Conservation (phyloP, 2,113 vertebrate genomes). For the Chunga burmeisteri region DNA sequence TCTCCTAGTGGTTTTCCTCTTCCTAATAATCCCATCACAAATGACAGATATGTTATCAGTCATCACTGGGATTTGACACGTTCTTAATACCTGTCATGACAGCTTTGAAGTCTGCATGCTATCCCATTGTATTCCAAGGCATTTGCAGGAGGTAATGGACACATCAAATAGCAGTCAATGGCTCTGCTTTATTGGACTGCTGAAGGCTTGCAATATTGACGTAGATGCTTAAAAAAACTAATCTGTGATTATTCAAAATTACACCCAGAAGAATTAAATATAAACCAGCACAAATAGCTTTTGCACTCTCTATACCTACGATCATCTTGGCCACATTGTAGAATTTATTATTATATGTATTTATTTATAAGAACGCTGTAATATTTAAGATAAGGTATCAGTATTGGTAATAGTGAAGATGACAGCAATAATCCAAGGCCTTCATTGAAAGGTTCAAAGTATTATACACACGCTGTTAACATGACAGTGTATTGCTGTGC, state of each 20-base stretch:
- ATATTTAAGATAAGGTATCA: background rate
- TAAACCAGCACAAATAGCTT: background rate
- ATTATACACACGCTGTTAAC: background rate
- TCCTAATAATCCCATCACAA: conserved; percentile 60
- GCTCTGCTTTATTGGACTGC: conserved; percentile 14
- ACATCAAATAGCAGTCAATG: conserved; percentile 31
- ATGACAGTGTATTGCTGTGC: background rate
- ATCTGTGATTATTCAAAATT: conserved; percentile 6
- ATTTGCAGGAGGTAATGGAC: conserved; percentile 48
- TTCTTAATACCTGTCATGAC: conserved; percentile 65
- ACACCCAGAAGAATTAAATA: background rate
- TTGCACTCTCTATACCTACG: background rate
- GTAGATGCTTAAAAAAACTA: background rate
- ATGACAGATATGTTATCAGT: conserved; percentile 69
- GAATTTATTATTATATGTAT: background rate
- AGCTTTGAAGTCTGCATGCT: conserved; percentile 45
- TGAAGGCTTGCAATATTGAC: conserved; percentile 9
- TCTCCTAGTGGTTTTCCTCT: conserved; percentile 40
- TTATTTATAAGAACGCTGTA: background rate
- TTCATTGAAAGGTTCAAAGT: background rate
- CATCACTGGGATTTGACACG: conserved; percentile 56
- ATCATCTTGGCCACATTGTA: background rate
- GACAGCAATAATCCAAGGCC: background rate
- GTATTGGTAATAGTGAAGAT: background rate
- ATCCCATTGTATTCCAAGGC: conserved; percentile 53